These are phyloP conservation scores for Bucorvus abyssinicus DNA, from an alignment of 2,797 vertebrate genomes.

Conservation along the genomic window DNA sequence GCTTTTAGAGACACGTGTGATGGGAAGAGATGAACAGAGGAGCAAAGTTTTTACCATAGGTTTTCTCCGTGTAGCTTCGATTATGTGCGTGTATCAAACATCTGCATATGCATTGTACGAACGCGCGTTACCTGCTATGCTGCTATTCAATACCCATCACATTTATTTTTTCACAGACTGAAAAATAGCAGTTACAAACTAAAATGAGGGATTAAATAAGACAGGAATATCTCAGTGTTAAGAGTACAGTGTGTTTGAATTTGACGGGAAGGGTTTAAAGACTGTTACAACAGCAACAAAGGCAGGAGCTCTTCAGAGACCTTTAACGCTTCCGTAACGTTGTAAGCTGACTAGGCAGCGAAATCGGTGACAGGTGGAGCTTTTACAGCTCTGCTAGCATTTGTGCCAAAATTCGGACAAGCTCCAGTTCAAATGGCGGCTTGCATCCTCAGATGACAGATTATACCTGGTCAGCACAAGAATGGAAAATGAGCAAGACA, in stretches of 20 bases:
- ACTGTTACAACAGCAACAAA: not conserved
- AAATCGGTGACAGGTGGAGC: conserved; percentile 20
- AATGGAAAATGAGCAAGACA: not conserved
- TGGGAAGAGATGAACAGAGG: not conserved
- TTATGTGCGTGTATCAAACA: not conserved
- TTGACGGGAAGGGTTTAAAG: not conserved
- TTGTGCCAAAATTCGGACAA: conserved; percentile 43
- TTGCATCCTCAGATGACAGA: conserved; percentile 34
- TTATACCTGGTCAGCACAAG: conserved; percentile 20
- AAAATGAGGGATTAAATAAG: not conserved
- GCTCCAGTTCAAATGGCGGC: conserved; percentile 41
- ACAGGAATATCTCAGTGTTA: not conserved
- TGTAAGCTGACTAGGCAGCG: conserved; percentile 3
- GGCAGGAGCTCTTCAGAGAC: not conserved
- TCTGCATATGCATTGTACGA: not conserved
- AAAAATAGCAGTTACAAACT: not conserved
- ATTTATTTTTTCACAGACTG: not conserved
- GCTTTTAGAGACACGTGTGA: not conserved
- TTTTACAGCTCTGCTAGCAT: conserved; percentile 19
- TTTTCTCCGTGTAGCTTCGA: not conserved
- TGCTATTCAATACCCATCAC: not conserved
- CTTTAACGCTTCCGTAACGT: not conserved
- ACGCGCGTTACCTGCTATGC: not conserved
- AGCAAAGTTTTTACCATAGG: not conserved
- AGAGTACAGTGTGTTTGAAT: not conserved